phyloP scores from a whole-genome alignment of 2,113 vertebrate species.

The Hymenochirus boettgeri region DNA sequence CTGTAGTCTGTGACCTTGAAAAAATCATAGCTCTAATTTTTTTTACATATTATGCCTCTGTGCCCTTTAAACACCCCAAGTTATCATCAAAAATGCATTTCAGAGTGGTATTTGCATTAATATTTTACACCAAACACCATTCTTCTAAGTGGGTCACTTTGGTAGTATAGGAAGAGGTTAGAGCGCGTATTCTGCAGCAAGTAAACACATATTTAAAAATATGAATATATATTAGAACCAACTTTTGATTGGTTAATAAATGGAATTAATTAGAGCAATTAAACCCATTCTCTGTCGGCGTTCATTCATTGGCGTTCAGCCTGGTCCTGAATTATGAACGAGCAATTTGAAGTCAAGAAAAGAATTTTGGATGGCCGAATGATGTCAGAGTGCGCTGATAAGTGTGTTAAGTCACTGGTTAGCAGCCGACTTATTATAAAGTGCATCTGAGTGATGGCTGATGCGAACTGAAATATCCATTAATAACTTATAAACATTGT shows the following conservation, averaged over 20 bases:
- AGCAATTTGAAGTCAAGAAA: conserved; percentile 18
- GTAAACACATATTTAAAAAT: too few species aligned
- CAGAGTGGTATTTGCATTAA: too few species aligned
- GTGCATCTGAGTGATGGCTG: conserved; percentile 32
- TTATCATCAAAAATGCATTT: too few species aligned
- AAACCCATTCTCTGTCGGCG: not conserved
- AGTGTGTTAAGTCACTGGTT: conserved; percentile 38
- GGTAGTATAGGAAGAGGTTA: too few species aligned
- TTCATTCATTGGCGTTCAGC: not conserved
- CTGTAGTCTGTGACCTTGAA: too few species aligned
- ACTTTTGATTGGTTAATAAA: not conserved
- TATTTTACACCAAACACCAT: too few species aligned
- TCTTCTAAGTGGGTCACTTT: too few species aligned
- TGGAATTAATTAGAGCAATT: not conserved
- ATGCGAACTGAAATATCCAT: conserved; percentile 41
- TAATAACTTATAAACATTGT: conserved; percentile 36
- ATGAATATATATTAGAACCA: too few species aligned
- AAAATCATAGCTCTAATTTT: too few species aligned
- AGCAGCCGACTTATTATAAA: conserved; percentile 32
- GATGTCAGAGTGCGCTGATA: conserved; percentile 8
- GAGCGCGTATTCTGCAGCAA: too few species aligned
- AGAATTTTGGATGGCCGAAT: conserved; percentile 24
- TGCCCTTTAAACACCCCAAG: too few species aligned
- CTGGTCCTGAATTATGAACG: conserved; percentile 31
- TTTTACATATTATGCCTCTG: too few species aligned